phyloP scores from a whole-genome alignment of 2,113 vertebrate genomes.

The Neopipo cinnamomea region DNA sequence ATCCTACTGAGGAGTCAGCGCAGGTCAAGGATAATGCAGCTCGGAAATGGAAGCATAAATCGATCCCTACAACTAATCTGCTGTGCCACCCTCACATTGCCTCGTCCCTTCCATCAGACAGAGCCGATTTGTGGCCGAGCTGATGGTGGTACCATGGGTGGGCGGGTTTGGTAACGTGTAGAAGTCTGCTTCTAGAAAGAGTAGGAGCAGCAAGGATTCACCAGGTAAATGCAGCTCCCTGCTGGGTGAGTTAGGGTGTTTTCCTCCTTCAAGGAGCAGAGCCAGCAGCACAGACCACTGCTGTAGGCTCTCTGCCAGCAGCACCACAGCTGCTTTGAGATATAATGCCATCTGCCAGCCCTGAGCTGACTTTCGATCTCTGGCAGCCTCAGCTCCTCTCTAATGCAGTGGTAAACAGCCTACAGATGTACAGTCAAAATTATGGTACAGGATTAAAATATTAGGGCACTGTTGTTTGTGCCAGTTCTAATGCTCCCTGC shows the following conservation, averaged over 20 bases:
- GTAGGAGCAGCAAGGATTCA: background rate
- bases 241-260: background rate
- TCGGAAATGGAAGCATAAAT: background rate
- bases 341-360: constrained; percentile 11
- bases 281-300: background rate
- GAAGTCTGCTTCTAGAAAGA: background rate
- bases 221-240: background rate
- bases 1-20: background rate
- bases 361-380: background rate
- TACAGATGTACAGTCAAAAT: background rate
- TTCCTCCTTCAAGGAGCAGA: background rate
- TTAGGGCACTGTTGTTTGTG: constrained; percentile 14
- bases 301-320: background rate
- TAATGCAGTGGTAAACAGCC: background rate
- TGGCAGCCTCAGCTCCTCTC: background rate
- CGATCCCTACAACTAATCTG: constrained; percentile 19
- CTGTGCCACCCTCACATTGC: background rate
- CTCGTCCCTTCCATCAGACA: background rate
- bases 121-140: background rate
- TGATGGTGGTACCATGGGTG: rapidly evolving
- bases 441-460: background rate
- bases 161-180: background rate
- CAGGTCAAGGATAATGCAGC: constrained; percentile 19
- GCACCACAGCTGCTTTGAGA: constrained; percentile 9
- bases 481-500: background rate